These are phyloP conservation scores for Polyodon spathula DNA, from an alignment of 2,113 vertebrate genomes.

Conservation along the genomic window DNA sequence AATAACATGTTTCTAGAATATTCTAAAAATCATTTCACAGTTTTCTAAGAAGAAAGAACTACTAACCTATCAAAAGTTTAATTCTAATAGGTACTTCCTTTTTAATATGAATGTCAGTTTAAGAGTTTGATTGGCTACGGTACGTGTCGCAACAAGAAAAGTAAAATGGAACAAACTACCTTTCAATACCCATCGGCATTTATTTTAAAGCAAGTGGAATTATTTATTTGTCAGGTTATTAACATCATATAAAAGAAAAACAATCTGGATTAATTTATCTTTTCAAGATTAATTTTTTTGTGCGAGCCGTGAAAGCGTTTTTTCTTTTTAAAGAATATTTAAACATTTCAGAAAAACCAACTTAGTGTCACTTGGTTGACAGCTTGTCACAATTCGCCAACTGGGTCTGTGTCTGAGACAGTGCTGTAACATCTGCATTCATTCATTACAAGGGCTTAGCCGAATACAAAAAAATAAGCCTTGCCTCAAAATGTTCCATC, in stretches of 20 bases:
- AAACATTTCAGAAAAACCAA: conserved; percentile 41
- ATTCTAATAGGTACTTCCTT: no score
- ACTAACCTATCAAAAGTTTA: no score
- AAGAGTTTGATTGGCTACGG: not conserved
- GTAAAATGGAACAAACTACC: not conserved
- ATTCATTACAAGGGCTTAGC: conserved; percentile 82
- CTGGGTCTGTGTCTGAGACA: conserved; percentile 66
- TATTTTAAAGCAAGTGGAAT: no score
- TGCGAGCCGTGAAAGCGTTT: not conserved
- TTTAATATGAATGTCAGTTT: no score
- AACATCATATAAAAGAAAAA: not conserved
- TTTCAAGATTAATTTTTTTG: not conserved
- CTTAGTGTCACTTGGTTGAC: conserved; percentile 69
- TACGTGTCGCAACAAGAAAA: not conserved
- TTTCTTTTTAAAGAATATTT: not conserved
- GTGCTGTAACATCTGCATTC: conserved; percentile 91
- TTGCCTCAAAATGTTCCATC: conserved; percentile 70
- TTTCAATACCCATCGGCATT: not conserved
- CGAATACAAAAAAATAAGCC: conserved; percentile 70
- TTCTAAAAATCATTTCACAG: no score
- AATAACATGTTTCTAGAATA: no score
- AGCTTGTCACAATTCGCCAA: conserved; percentile 76
- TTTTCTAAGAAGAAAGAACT: no score
- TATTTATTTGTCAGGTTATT: not conserved
- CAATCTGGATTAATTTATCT: not conserved